Evolutionary conservation across 2,113 vertebrate genomes (phyloP).

Genomic region (Onychostoma macrolepis): DNA sequence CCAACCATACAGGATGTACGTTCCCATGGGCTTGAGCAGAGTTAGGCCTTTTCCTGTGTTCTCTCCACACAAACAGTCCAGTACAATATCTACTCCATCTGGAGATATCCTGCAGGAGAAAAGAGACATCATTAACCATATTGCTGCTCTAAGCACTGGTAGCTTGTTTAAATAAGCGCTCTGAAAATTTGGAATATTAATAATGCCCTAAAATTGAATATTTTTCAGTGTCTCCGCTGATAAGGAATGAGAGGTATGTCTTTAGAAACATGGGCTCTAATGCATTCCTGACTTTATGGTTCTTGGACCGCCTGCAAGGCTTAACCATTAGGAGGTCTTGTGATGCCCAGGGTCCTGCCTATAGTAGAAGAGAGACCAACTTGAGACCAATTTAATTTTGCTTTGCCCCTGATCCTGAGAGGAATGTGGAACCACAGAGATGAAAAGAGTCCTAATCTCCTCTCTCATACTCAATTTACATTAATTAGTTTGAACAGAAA

Average conservation of each 20-base stretch:
- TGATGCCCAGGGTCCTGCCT: conserved; percentile 71
- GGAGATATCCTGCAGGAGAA: conserved; percentile 84
- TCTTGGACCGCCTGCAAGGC: conserved; percentile 62
- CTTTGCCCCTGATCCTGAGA: conserved; percentile 76
- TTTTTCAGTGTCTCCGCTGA: conserved; percentile 15
- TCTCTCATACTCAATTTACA: conserved; percentile 47
- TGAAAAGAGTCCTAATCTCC: conserved; percentile 75
- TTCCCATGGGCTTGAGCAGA: conserved; percentile 94
- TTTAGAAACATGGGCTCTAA: conserved; percentile 51
- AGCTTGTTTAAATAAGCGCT: background rate
- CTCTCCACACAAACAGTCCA: conserved; percentile 96
- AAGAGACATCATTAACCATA: conserved; percentile 21
- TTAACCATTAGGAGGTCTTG: conserved; percentile 67
- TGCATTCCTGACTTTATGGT: conserved; percentile 58
- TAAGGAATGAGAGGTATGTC: conserved; percentile 61
- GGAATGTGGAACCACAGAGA: conserved; percentile 74
- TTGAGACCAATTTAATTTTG: conserved; percentile 74
- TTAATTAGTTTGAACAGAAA: conserved; percentile 57
- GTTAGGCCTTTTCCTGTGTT: conserved; percentile 95
- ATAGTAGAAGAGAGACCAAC: conserved; percentile 63
- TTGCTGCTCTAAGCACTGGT: background rate
- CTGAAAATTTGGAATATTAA: background rate
- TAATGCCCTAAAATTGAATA: background rate
- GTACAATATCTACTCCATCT: conserved; percentile 94
- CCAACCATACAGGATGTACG: conserved; percentile 96